Evolutionary conservation across 2,888 invertebrate species (phyloP), one percentile per base, ranked within the genome.

Genomic region (Falcaria lacertinaria): DNA sequence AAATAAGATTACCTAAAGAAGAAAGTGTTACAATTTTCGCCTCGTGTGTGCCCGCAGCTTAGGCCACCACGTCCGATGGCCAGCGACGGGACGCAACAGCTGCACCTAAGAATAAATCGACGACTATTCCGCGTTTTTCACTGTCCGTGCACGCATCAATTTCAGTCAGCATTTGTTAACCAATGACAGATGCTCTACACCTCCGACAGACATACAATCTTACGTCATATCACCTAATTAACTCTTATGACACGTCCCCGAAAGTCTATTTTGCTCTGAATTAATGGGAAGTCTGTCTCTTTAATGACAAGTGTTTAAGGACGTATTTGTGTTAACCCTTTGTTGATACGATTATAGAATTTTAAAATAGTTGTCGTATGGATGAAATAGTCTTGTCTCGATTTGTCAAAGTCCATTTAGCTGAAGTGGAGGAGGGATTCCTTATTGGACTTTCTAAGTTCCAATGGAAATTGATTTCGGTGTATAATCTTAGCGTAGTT

Each of bases 161-260:
- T 82, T 64, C 84, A 82, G 87, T 88, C 87, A 60, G 69, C 78
- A 79, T 85, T 82, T 80, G 85, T 87, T 87, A 84, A 74, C 77
- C 79, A 87, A 84, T 87, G 88, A 88, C 86, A 86, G 83, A 85
- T 84, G 83, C 70, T 80, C 77, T 74, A 82, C 84, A 80, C 83
- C 79, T 81, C 74, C 61, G 62, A 69, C 69, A 69, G 52, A 50
- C 48, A 42, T 46, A 46, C 57, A 43, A 55, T 51, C 48, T 50
- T 47, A 39, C 42, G 44, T 42, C 47, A 28, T 47, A 42, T 52
- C 38, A 19, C 37, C 33, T 39, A 34, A 37, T 40, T 49, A 44
- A 51, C 43, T 52, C 52, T 57, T 73, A 57, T 45, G 22, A 14
- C 38, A 2, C 34, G 13, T 11, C 11, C 1, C 15, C 41, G 70